These are phyloP conservation scores for Grapholita molesta DNA, from an alignment of 1,140 invertebrate species.

Conservation along the genomic window DNA sequence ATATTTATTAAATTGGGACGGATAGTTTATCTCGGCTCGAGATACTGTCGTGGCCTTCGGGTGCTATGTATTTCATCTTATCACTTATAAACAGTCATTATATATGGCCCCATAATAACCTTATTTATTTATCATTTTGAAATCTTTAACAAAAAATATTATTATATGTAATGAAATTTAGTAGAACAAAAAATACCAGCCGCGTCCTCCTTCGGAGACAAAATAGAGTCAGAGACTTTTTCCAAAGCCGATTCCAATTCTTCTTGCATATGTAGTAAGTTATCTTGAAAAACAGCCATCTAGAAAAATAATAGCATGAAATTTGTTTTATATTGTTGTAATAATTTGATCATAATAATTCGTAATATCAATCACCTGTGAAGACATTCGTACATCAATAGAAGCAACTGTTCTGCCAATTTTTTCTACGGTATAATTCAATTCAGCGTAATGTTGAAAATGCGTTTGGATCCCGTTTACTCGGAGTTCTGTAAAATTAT, in stretches of 20 bases:
- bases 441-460: not conserved
- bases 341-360: not conserved
- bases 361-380: too few species aligned
- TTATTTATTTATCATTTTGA: too few species aligned
- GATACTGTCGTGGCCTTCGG: too few species aligned
- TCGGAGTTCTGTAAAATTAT: not conserved
- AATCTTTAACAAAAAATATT: not conserved
- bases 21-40: too few species aligned
- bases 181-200: not conserved
- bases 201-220: not conserved
- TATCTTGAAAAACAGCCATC: not conserved
- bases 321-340: not conserved
- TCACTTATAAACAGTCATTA: too few species aligned
- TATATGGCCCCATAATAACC: too few species aligned
- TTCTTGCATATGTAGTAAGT: not conserved
- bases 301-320: not conserved
- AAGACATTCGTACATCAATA: not conserved
- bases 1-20: too few species aligned
- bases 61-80: too few species aligned
- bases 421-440: not conserved
- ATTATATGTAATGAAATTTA: too few species aligned
- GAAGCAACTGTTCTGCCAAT: not conserved
- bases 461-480: not conserved
- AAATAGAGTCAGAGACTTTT: not conserved
- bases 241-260: not conserved